These are phyloP conservation scores for Styela plicata DNA, from an alignment of 23 tunicate genomes.

Conservation along the genomic window DNA sequence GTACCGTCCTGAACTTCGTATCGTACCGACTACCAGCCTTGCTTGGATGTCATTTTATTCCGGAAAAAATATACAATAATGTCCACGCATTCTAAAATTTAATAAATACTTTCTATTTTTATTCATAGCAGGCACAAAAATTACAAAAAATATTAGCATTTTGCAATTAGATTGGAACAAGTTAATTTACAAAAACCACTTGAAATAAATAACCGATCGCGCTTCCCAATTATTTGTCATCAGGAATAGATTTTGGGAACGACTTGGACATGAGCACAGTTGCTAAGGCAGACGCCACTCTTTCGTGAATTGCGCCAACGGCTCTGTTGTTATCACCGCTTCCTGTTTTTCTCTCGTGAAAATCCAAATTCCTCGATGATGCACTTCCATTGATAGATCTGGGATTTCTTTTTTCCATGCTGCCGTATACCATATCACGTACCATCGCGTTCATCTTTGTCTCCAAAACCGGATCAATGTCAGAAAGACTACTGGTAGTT, in stretches of 20 bases:
- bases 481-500: conserved; percentile 7
- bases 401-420: not conserved
- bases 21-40: too few relatives aligned
- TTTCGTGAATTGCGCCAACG: conserved; percentile 25
- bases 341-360: not conserved
- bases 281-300: conserved; percentile 28
- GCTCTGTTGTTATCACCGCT: not conserved
- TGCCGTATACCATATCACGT: not conserved
- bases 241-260: not conserved
- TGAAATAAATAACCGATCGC: too few relatives aligned
- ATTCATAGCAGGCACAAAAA: too few relatives aligned
- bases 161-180: too few relatives aligned
- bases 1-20: too few relatives aligned
- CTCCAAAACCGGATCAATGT: conserved; percentile 10
- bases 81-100: too few relatives aligned
- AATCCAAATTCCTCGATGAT: not conserved
- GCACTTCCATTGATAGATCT: not conserved
- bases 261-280: conserved; percentile 21
- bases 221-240: not conserved
- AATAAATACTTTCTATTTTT: too few relatives aligned
- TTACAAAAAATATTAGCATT: too few relatives aligned
- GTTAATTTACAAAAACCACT: too few relatives aligned
- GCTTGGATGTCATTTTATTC: too few relatives aligned
- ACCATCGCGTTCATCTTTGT: conserved; percentile 26
- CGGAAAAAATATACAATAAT: too few relatives aligned